These are phyloP conservation scores for Acomys russatus DNA, from an alignment of 2,797 vertebrate genomes.

Conservation along the genomic window DNA sequence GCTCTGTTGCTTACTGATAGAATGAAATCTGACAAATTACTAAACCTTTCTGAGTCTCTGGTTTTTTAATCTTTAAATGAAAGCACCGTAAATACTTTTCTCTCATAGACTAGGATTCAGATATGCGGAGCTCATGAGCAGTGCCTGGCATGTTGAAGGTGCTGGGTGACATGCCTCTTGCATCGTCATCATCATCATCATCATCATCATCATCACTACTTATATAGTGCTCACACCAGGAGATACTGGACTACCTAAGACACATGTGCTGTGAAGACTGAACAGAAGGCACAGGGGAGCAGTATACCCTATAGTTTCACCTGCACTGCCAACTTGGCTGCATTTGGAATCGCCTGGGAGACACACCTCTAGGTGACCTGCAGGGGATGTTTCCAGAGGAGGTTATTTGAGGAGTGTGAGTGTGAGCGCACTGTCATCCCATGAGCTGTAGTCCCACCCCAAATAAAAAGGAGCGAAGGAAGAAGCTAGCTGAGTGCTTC, in stretches of 20 bases:
- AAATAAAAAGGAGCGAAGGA: neutral
- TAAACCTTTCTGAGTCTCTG: neutral
- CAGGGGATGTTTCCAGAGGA: neutral
- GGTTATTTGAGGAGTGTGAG: neutral
- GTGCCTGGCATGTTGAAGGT: neutral
- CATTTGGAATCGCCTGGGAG: neutral
- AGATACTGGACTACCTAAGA: neutral
- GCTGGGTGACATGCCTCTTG: neutral
- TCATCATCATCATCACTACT: neutral
- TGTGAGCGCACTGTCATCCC: neutral
- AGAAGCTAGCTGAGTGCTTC: neutral
- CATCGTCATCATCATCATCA: too few relatives aligned
- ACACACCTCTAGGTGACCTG: neutral
- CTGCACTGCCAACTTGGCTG: neutral
- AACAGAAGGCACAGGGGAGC: neutral
- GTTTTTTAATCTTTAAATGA: neutral
- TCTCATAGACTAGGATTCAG: neutral
- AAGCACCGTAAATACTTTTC: neutral
- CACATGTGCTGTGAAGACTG: neutral
- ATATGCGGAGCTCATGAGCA: neutral
- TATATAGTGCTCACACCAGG: neutral
- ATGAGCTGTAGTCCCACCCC: too few relatives aligned
- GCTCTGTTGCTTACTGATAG: neutral
- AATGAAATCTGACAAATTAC: conserved; percentile 2
- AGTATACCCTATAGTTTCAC: neutral